Evolutionary conservation across 2,113 vertebrate genomes (phyloP).

Genomic region (Ibidorhyncha struthersii): DNA sequence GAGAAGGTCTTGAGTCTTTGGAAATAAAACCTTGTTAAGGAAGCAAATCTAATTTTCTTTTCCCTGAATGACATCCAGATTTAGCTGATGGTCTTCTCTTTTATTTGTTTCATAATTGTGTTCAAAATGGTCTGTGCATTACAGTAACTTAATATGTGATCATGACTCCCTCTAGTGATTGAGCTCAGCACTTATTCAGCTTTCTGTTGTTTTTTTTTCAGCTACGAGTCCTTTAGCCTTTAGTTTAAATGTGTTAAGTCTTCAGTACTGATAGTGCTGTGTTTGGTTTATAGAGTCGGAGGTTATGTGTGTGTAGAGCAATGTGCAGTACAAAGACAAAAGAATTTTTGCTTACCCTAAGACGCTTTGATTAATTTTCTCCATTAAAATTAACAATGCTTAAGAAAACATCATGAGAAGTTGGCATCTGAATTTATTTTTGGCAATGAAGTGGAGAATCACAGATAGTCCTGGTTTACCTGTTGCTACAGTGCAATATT

Average conservation of each 20-base stretch:
- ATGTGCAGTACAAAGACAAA: background rate
- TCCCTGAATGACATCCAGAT: background rate
- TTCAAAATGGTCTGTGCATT: background rate
- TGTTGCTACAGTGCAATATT: background rate
- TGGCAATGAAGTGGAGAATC: background rate
- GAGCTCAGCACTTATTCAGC: background rate
- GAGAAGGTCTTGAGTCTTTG: background rate
- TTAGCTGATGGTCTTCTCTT: conserved; percentile 2
- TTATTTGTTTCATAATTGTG: background rate
- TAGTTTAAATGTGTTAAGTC: background rate
- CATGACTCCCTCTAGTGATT: conserved; percentile 62
- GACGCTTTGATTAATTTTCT: background rate
- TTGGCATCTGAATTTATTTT: background rate
- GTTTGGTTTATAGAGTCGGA: background rate
- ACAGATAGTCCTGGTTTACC: background rate
- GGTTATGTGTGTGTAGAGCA: background rate
- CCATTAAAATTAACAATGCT: background rate
- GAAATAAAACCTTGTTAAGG: conserved; percentile 6
- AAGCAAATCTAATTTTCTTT: conserved; percentile 46
- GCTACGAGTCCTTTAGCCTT: background rate
- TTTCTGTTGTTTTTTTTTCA: background rate
- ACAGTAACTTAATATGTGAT: conserved; percentile 12
- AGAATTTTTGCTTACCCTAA: background rate
- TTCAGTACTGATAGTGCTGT: background rate
- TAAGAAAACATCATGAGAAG: background rate